These are phyloP conservation scores for Bemisia tabaci DNA, from an alignment of 1,140 invertebrate species.

Conservation along the genomic window DNA sequence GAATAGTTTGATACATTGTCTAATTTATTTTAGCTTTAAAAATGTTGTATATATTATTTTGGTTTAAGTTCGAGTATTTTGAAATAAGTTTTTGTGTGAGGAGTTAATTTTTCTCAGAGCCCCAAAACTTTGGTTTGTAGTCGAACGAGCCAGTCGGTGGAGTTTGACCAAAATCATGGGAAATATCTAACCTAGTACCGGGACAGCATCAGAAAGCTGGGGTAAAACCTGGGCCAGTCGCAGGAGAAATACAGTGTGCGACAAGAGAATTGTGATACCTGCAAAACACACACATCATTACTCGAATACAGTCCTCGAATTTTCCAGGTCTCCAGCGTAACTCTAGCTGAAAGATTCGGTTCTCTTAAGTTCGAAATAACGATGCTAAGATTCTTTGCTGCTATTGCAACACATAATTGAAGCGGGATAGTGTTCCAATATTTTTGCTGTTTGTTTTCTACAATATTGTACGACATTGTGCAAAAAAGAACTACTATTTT, in stretches of 20 bases:
- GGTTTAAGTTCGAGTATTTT: too few relatives aligned
- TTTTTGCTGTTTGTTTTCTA: too few relatives aligned
- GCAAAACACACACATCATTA: conserved; percentile 43
- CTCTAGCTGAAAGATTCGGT: neutral
- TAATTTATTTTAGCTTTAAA: too few relatives aligned
- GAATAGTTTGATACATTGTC: too few relatives aligned
- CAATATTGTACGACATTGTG: too few relatives aligned
- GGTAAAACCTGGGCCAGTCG: conserved; percentile 93
- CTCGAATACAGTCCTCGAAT: conserved; percentile 2
- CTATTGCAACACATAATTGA: too few relatives aligned
- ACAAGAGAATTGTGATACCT: conserved; percentile 98
- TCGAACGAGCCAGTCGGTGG: conserved; percentile 3
- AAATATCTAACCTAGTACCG: conserved; percentile 76
- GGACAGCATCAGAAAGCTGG: conserved; percentile 93
- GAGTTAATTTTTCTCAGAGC: too few relatives aligned
- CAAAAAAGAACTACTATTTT: too few relatives aligned
- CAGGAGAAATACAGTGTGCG: conserved; percentile 97
- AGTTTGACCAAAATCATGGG: neutral
- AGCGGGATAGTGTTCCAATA: too few relatives aligned
- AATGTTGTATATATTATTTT: too few relatives aligned
- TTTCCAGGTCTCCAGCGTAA: neutral
- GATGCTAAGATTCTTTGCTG: neutral
- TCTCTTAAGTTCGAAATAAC: neutral
- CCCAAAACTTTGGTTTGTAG: conserved; percentile 16
- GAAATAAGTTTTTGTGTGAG: too few relatives aligned